Percentiles rank a stretch among this genome's conserved stretches.
phyloP scores from a whole-genome alignment of 1,140 invertebrate genomes.

The Dufourea novaeangliae region DNA sequence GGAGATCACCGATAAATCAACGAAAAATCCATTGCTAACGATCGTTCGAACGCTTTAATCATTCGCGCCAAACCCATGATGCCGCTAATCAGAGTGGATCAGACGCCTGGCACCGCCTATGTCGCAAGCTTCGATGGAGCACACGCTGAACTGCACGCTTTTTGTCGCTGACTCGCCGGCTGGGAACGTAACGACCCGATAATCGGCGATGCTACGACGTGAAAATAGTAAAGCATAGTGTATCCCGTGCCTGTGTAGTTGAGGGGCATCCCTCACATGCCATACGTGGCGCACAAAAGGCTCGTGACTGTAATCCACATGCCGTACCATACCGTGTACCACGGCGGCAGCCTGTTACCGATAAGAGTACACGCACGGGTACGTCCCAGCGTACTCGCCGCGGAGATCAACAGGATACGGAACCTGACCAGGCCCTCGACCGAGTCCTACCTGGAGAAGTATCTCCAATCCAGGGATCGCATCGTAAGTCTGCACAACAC shows the following conservation, averaged over 20 bases:
- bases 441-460: slow-evolving; percentile 86
- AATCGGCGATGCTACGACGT: too few relatives aligned
- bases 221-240: slow-evolving; percentile 63
- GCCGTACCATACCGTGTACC: slow-evolving; percentile 73
- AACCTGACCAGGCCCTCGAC: slow-evolving; percentile 83
- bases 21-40: background rate
- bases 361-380: slow-evolving; percentile 83
- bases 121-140: background rate
- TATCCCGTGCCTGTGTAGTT: slow-evolving; percentile 72
- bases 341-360: slow-evolving; percentile 72
- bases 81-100: too few relatives aligned
- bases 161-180: slow-evolving; percentile 7
- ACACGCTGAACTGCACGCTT: slow-evolving; percentile 8
- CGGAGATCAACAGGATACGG: slow-evolving; percentile 88
- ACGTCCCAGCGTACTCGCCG: slow-evolving; percentile 86
- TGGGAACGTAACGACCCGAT: slow-evolving; percentile 26
- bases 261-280: slow-evolving; percentile 80
- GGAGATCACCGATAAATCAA: background rate
- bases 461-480: slow-evolving; percentile 87
- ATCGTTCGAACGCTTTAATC: background rate
- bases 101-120: background rate
- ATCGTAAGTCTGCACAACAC: slow-evolving; percentile 83
- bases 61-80: too few relatives aligned
- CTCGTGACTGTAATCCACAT: slow-evolving; percentile 80
- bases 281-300: slow-evolving; percentile 86